These are phyloP conservation scores for Orchestes rusci DNA, from an alignment of 2,888 invertebrate genomes.

Conservation along the genomic window DNA sequence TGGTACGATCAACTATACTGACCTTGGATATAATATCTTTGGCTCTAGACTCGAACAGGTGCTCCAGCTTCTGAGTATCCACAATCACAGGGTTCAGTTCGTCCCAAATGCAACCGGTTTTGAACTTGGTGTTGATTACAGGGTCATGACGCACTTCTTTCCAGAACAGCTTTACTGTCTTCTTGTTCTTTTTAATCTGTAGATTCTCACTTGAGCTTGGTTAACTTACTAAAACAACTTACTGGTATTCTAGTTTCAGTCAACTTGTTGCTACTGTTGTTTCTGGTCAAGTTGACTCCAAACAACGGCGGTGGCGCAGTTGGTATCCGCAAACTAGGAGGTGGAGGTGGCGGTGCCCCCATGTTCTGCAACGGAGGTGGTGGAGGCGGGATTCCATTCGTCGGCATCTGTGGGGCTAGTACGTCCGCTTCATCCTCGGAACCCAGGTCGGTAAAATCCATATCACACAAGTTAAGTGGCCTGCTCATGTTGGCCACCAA, in stretches of 20 bases:
- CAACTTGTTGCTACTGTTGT: slow-evolving; percentile 30
- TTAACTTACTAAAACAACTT: slow-evolving; percentile 3
- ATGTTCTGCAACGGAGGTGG: slow-evolving; percentile 60
- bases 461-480: slow-evolving; percentile 79
- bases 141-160: slow-evolving; percentile 83
- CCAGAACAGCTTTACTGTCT: slow-evolving; percentile 98
- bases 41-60: slow-evolving; percentile 92
- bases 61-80: slow-evolving; percentile 89
- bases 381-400: slow-evolving; percentile 67
- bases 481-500: slow-evolving; percentile 68
- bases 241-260: slow-evolving; percentile 44
- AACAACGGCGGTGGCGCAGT: slow-evolving; percentile 45
- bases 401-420: slow-evolving; percentile 55
- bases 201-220: not conserved
- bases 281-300: slow-evolving; percentile 36
- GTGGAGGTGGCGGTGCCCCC: slow-evolving; percentile 49
- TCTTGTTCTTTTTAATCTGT: slow-evolving; percentile 75
- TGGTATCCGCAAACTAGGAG: slow-evolving; percentile 33
- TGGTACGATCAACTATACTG: too few relatives aligned
- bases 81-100: slow-evolving; percentile 76
- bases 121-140: slow-evolving; percentile 51
- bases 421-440: slow-evolving; percentile 79
- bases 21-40: slow-evolving; percentile 95
- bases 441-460: slow-evolving; percentile 89
- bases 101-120: slow-evolving; percentile 80